Evolutionary conservation across 2,888 invertebrate species (phyloP), one percentile per base, ranked within the genome.

Genomic region (Calameuta idolon): DNA sequence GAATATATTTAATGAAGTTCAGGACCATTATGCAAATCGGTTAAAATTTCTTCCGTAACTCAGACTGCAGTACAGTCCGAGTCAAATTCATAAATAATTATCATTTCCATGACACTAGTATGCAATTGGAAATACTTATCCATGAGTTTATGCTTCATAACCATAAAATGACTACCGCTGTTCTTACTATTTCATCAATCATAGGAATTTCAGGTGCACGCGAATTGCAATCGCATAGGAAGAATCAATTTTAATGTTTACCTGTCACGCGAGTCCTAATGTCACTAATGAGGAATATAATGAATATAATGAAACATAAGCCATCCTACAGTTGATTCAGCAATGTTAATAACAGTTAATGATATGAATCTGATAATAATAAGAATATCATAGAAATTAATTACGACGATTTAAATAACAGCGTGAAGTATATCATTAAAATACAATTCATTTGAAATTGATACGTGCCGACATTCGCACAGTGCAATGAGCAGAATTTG

Each of bases 211-310:
- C 55, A 55, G 23, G 9, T 55, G 55, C 55, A 55, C 15, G 23
- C 23, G 55, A 23, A 23, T 23, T 55, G 55, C 55, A 55, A 23
- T 55, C 55, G 23, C 23, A 55, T 23, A 55, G 55, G 2, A 23
- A 23, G 23, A 23, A 55, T 55, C 55, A 55, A 23, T 23, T 55
- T 55, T 55, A 23, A 55, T 55, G 55, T 55, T 69, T 75, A 85
- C 85, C 84, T 75, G 81, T 82, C 11, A 85, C 75, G 11, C 82
- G 81, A 69, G 85, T 83, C 12, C 83, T 76, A 78, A 80, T 79
- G 9, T 83, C 81, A 76, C 83, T 84, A 11, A 79, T 80, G n/a
- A 85, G 75, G 71, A 85, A 79, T 33, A 84, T 84, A 12, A 77
- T 80, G 23, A 85, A 83, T 23, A 85, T 82, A 23, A 85, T 85